Evolutionary conservation across 2,888 invertebrate genomes (phyloP).

Genomic region (Himalopsyche anomala): DNA sequence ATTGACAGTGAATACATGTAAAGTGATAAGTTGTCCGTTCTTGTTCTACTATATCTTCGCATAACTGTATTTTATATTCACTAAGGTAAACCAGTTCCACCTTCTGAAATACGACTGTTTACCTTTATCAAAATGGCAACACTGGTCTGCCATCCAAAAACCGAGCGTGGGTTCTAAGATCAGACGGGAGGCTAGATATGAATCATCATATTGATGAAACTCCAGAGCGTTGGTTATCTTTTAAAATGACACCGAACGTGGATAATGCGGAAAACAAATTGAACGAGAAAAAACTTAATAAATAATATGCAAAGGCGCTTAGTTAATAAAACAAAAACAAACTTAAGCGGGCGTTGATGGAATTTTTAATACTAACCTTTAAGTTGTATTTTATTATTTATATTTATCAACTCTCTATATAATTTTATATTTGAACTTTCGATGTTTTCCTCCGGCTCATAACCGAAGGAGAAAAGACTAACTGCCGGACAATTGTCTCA

Average conservation of each 20-base stretch:
- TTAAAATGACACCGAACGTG: not conserved
- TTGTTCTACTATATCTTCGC: too few relatives aligned
- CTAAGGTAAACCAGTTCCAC: too few relatives aligned
- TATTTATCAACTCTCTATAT: too few relatives aligned
- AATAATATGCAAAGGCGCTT: not conserved
- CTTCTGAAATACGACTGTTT: too few relatives aligned
- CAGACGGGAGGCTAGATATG: constrained; percentile 6
- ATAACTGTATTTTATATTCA: too few relatives aligned
- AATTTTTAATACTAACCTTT: not conserved
- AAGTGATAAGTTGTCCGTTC: too few relatives aligned
- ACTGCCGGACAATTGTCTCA: too few relatives aligned
- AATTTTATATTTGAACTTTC: too few relatives aligned
- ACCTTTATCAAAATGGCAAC: not conserved
- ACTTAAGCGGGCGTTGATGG: not conserved
- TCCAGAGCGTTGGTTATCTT: not conserved
- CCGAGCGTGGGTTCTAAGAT: not conserved
- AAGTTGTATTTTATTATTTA: too few relatives aligned
- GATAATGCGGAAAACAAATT: not conserved
- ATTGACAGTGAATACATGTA: too few relatives aligned
- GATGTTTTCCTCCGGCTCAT: too few relatives aligned
- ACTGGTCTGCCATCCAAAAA: not conserved
- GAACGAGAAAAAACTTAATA: not conserved
- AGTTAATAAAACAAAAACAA: not conserved
- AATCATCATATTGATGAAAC: not conserved
- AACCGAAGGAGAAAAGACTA: too few relatives aligned